Conservation (phyloP, 2,113 vertebrate species). For the Promerops cafer region DNA sequence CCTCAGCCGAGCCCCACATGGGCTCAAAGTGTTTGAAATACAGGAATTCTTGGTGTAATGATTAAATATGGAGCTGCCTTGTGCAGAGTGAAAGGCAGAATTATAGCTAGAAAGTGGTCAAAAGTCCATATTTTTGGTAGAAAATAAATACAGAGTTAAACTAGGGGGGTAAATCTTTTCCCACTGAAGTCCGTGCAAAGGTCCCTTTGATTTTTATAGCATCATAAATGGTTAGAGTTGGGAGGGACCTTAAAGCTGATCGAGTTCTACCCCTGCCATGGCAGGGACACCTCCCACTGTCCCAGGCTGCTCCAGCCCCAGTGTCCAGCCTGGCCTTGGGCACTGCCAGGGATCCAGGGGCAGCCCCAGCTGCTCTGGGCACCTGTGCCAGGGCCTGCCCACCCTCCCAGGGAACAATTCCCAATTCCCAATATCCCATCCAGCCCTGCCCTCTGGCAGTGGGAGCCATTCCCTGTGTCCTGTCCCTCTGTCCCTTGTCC, state of each 20-base stretch:
- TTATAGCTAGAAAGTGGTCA: neutral
- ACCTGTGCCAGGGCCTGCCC: neutral
- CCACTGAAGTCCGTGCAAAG: neutral
- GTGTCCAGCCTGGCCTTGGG: neutral
- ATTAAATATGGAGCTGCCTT: neutral
- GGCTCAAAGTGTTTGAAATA: neutral
- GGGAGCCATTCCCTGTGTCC: neutral
- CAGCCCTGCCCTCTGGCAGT: accelerated
- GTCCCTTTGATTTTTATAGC: neutral
- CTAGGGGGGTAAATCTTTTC: neutral
- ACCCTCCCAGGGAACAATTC: neutral
- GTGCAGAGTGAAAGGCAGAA: neutral
- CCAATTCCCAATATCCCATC: neutral
- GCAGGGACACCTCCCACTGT: neutral
- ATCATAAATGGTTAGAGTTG: too few species aligned
- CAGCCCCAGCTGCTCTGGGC: neutral
- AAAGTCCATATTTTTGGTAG: neutral
- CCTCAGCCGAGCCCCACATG: neutral
- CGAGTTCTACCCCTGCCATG: too few species aligned
- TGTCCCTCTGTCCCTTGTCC: neutral
- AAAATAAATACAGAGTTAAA: neutral
- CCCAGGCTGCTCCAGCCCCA: neutral
- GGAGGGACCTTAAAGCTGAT: neutral
- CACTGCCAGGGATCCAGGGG: neutral
- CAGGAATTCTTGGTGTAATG: accelerated